A percentile compares a stretch with the other conserved stretches of the same genome.
Conservation (phyloP, 2,797 vertebrate species). For the Heteromormyrus szaboi region DNA sequence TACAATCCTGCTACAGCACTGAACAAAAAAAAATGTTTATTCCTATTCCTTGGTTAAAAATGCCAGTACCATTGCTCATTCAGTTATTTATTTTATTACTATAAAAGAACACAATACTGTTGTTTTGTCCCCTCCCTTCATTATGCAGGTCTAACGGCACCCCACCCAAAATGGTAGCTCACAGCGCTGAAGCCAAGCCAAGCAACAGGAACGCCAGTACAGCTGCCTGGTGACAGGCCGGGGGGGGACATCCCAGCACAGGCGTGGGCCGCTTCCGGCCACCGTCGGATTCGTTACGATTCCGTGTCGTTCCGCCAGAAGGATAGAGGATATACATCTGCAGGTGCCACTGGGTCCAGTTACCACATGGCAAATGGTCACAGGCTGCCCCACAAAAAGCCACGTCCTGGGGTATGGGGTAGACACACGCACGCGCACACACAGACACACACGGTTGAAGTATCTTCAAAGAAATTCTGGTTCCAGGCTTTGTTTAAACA, state of each 20-base stretch:
- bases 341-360: background rate
- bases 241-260: background rate
- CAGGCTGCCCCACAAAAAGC: background rate
- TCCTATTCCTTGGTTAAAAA: background rate
- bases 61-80: background rate
- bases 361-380: background rate
- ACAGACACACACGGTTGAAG: background rate
- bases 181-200: background rate
- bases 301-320: background rate
- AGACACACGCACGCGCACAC: accelerated
- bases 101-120: background rate
- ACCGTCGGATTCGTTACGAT: background rate
- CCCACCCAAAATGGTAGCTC: background rate
- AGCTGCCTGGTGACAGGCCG: background rate
- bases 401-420: background rate
- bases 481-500: background rate
- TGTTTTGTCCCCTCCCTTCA: background rate
- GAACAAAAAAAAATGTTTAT: background rate
- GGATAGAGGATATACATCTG: background rate
- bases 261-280: background rate
- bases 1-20: background rate
- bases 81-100: background rate
- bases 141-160: background rate
- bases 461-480: background rate
- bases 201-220: background rate